phyloP scores from a whole-genome alignment of 2,797 vertebrate species.

The Megalops cyprinoides region DNA sequence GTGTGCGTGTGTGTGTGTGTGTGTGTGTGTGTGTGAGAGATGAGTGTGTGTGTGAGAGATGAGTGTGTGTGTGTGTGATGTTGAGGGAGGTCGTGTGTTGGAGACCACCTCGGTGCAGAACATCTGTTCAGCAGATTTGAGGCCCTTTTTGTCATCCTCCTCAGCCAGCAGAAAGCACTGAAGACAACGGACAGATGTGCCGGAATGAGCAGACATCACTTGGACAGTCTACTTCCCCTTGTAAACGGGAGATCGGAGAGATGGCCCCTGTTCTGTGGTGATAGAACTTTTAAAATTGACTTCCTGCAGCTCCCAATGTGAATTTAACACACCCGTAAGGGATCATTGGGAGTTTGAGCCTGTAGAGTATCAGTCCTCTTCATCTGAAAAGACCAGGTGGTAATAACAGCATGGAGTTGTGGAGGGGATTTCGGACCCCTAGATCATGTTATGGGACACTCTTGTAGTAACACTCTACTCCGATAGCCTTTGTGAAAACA shows the following conservation, averaged over 20 bases:
- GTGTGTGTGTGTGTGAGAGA: neutral
- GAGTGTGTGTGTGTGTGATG: neutral
- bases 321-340: no score
- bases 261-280: no score
- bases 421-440: no score
- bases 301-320: no score
- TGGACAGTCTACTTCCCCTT: neutral
- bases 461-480: no score
- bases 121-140: constrained; percentile 45
- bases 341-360: no score
- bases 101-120: constrained; percentile 24
- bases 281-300: no score
- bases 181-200: constrained; percentile 30
- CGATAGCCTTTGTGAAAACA: no score
- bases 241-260: neutral
- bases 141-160: constrained; percentile 26
- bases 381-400: no score
- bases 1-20: neutral
- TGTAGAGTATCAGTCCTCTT: no score
- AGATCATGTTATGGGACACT: no score
- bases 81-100: constrained; percentile 11
- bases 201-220: neutral
- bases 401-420: no score
- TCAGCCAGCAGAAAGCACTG: neutral
- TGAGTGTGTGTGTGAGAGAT: neutral